A percentile compares a stretch with the other conserved stretches of the same genome.
Conservation (phyloP, 2,113 vertebrate species). For the Tyto alba region DNA sequence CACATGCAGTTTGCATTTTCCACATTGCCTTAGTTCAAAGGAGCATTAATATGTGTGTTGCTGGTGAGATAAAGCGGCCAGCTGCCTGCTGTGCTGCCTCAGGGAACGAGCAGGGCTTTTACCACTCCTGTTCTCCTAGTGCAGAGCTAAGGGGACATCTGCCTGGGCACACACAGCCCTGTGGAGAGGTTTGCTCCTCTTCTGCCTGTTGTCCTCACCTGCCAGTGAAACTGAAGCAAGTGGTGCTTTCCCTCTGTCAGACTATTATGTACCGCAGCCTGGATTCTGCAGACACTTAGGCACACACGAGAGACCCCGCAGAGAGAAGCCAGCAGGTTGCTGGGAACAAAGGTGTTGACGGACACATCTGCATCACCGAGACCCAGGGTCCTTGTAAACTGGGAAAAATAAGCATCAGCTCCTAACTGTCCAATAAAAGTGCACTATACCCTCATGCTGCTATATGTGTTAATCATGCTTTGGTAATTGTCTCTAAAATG, state of each 20-base stretch:
- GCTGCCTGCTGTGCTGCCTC: neutral
- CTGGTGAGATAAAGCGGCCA: neutral
- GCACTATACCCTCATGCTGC: neutral
- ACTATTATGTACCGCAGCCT: neutral
- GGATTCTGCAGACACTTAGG: neutral
- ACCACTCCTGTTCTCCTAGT: neutral
- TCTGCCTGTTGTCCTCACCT: slow-evolving; percentile 43
- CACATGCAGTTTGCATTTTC: neutral
- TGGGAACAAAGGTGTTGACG: neutral
- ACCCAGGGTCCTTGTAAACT: neutral
- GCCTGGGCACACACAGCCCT: neutral
- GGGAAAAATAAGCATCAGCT: neutral
- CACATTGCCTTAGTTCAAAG: neutral
- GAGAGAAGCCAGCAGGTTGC: neutral
- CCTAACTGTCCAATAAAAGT: neutral
- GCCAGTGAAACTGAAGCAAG: slow-evolving; percentile 31
- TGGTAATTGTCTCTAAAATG: neutral
- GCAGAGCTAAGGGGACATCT: neutral
- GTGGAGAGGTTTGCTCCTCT: slow-evolving; percentile 23
- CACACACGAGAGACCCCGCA: neutral
- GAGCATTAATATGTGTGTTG: neutral
- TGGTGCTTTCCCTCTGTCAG: neutral
- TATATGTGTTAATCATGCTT: neutral
- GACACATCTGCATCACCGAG: rapidly evolving
- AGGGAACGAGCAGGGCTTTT: neutral